Evolutionary conservation across 2,888 invertebrate species (phyloP).

Genomic region (Serripes groenlandicus): DNA sequence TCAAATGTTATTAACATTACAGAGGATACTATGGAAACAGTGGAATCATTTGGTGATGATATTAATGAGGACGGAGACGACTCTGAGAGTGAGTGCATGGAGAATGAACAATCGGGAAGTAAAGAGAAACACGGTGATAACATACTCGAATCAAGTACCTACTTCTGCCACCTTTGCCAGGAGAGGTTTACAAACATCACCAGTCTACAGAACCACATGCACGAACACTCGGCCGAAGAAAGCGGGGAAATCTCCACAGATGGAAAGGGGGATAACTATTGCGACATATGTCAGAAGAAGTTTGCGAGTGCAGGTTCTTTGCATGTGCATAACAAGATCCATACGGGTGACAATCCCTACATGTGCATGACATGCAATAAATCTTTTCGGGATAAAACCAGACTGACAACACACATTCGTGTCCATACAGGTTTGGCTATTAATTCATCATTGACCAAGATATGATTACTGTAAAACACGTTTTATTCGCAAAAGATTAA

Average conservation of each 20-base stretch:
- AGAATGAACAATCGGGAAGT: conserved; percentile 12
- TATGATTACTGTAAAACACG: too few relatives aligned
- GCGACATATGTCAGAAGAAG: conserved; percentile 26
- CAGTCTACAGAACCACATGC: conserved; percentile 38
- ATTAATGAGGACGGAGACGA: neutral
- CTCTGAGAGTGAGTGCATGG: neutral
- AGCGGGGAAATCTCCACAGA: neutral
- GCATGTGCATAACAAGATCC: conserved; percentile 41
- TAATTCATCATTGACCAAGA: too few relatives aligned
- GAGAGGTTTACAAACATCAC: conserved; percentile 33
- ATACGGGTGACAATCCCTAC: conserved; percentile 47
- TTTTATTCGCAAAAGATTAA: too few relatives aligned
- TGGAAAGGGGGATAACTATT: conserved; percentile 6
- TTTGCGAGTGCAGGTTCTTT: conserved; percentile 37
- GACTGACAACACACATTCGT: conserved; percentile 46
- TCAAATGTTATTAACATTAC: neutral
- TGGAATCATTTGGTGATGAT: neutral
- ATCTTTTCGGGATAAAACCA: conserved; percentile 47
- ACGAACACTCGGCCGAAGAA: conserved; percentile 25
- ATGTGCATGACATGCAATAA: conserved; percentile 37
- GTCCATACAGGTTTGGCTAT: conserved; percentile 53
- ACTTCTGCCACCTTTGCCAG: conserved; percentile 60
- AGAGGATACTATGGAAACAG: neutral
- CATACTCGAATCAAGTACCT: conserved; percentile 25
- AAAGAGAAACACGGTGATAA: neutral